Evolutionary conservation across 1,140 invertebrate genomes (phyloP), one percentile per base, ranked within the genome.

Genomic region (Trinorchestia longiramus): DNA sequence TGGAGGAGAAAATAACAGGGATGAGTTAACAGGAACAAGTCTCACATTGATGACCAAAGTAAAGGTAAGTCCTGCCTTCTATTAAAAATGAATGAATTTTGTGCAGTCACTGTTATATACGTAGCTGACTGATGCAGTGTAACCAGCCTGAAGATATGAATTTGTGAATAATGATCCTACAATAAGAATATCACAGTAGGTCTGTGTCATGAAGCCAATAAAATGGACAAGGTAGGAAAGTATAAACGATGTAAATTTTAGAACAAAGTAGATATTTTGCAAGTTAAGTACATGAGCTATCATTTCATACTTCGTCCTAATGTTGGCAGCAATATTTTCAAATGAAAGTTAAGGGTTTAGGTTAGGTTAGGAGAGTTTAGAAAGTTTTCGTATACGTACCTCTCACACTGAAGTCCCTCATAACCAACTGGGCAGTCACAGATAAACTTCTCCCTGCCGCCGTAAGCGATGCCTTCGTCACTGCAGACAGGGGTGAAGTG

Each of bases 361-460:
- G 36, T n/a, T n/a, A n/a, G n/a, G n/a, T n/a, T n/a, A n/a, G n/a
- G 28, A 77, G 62, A 3, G 3, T 77, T 77, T 77, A 23, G 8
- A 19, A 77, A 36, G 15, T 77, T 28, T 77, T 36, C 62, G 62
- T 28, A 28, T 28, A 77, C 88, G n/a, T 90, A 99, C 98, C 98
- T 98, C 97, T 99, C 99, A 97, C 99, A 99, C 97, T 99, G 98
- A 96, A 98, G 98, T 0, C 99, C 99, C 41, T 98, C 98, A 97
- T 99, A 99, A 0, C 99, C 99, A 90, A 98, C 97, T 0, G 98
- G 98, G 97, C 99, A 99, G 96, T 98, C 98, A 0, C 99, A 99
- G 19, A 99, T 98, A 97, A 99, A 99, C 96, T 98, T 98, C 42
- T 98, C 98, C 44, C 97, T 97, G 42, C 97, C 97, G 47, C 97